These are phyloP conservation scores for Astatoreochromis straeleni DNA, from an alignment of 2,113 vertebrate genomes.

Conservation along the genomic window DNA sequence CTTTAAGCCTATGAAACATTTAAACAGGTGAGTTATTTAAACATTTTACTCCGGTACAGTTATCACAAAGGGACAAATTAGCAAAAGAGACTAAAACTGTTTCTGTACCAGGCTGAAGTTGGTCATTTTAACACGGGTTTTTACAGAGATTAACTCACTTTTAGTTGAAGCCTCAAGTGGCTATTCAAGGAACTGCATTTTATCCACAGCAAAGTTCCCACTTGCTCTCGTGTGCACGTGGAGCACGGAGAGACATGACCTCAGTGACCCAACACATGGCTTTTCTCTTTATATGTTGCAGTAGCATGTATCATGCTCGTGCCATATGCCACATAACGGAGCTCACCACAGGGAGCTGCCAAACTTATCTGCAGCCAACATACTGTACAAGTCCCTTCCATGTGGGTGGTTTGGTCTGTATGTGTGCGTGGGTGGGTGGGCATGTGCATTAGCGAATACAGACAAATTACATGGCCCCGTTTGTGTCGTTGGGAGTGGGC, in stretches of 20 bases:
- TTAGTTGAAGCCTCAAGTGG: neutral
- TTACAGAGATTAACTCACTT: neutral
- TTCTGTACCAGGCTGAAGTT: neutral
- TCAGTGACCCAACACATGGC: neutral
- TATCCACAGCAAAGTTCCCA: neutral
- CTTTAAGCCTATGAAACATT: too few relatives aligned
- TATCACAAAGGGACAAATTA: neutral
- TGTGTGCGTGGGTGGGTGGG: neutral
- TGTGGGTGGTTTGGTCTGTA: neutral
- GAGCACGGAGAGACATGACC: neutral
- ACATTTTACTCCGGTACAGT: neutral
- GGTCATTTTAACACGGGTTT: neutral
- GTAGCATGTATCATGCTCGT: slow-evolving; percentile 21
- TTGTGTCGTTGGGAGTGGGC: neutral
- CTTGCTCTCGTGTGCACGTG: neutral
- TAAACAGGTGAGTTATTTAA: too few relatives aligned
- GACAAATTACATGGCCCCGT: neutral
- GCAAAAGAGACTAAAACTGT: neutral
- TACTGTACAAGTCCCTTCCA: slow-evolving; percentile 13
- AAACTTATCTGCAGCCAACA: slow-evolving; percentile 5
- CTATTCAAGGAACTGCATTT: neutral
- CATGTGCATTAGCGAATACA: neutral
- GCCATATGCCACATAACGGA: slow-evolving; percentile 50
- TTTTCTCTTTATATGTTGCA: slow-evolving; percentile 5
- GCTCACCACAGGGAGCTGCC: slow-evolving; percentile 14